A percentile compares a stretch with the other conserved stretches of the same genome.
Evolutionary conservation across 2,797 vertebrate genomes (phyloP).

Genomic region (Lepilemur ruficaudatus): DNA sequence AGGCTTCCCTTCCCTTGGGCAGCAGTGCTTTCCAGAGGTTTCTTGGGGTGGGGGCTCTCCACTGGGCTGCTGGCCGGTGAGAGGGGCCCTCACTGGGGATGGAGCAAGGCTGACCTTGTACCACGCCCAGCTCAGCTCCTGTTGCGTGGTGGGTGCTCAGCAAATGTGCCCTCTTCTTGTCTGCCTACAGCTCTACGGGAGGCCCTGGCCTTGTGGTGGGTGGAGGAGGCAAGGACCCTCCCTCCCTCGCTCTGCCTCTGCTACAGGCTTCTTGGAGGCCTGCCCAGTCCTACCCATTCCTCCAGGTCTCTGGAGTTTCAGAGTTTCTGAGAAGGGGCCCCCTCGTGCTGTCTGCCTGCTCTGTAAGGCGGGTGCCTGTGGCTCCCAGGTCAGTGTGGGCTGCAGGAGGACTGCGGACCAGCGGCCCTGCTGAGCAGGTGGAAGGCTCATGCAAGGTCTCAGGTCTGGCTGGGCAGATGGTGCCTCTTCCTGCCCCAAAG

Average conservation of each 20-base stretch:
- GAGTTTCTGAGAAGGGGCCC: background rate
- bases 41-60: background rate
- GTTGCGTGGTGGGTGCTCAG: background rate
- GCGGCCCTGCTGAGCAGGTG: background rate
- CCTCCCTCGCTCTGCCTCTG: background rate
- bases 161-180: background rate
- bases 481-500: background rate
- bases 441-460: background rate
- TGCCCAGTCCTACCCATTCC: background rate
- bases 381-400: background rate
- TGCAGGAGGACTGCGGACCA: background rate
- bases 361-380: background rate
- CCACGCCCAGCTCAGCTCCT: background rate
- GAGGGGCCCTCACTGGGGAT: background rate
- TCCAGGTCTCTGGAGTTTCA: background rate
- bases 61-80: background rate
- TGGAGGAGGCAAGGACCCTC: background rate
- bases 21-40: background rate
- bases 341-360: background rate
- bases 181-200: background rate
- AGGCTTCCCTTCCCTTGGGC: background rate
- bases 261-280: background rate
- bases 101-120: background rate
- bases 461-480: background rate
- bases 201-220: background rate